phyloP scores from a whole-genome alignment of 2,113 vertebrate species.

The Microtus richardsoni region DNA sequence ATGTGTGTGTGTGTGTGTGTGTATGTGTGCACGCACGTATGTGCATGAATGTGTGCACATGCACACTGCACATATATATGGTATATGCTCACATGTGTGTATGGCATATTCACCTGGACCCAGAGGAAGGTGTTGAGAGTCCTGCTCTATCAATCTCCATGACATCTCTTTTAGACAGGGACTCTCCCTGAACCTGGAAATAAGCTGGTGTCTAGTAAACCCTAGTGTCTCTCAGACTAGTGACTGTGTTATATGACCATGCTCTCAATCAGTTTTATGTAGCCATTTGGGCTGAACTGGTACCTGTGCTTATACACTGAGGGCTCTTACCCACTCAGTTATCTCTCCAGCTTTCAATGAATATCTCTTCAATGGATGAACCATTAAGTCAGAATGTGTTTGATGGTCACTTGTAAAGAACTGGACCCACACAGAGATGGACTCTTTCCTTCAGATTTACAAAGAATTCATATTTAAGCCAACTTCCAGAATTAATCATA shows the following conservation, averaged over 20 bases:
- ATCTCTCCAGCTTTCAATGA: not conserved
- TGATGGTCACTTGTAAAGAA: not conserved
- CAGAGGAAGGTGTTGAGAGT: not conserved
- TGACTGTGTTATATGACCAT: not conserved
- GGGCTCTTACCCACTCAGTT: not conserved
- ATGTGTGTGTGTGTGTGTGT: not conserved
- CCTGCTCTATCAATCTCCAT: not conserved
- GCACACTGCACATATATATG: not conserved
- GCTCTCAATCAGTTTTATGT: not conserved
- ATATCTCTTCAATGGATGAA: not conserved
- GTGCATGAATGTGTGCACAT: not conserved
- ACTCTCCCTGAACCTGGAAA: not conserved
- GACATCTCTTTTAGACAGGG: not conserved
- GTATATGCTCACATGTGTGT: not conserved
- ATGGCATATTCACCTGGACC: not conserved
- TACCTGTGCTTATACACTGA: not conserved
- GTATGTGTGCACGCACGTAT: accelerated
- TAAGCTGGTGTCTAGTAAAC: too few species aligned
- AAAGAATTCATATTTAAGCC: constrained; percentile 26
- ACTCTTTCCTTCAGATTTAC: not conserved
- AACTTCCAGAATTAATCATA: not conserved
- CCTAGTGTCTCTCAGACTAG: not conserved
- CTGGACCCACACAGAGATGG: not conserved
- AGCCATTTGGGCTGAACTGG: not conserved
- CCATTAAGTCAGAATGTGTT: not conserved